These are phyloP conservation scores for Pectinophora gossypiella DNA, from an alignment of 1,140 invertebrate species.

Conservation along the genomic window DNA sequence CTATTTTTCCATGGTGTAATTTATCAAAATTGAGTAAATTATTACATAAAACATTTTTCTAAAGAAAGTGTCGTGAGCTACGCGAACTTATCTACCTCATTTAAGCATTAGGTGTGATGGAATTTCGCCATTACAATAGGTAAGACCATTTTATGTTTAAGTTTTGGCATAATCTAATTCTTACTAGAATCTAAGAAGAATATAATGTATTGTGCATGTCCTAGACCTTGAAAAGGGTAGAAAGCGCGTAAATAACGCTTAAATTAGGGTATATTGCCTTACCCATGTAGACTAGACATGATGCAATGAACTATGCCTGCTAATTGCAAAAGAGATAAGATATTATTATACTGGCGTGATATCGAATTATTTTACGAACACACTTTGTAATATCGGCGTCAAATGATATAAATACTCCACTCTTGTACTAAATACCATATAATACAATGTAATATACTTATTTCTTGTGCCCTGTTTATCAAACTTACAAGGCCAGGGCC, in stretches of 20 bases:
- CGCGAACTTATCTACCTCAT: constrained; percentile 14
- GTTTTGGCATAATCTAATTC: neutral
- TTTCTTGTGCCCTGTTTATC: no score
- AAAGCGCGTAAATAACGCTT: neutral
- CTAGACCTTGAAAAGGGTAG: constrained; percentile 10
- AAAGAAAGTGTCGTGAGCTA: constrained; percentile 18
- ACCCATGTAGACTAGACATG: no score
- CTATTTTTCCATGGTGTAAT: constrained; percentile 57
- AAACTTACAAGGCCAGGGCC: no score
- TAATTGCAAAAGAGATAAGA: no score
- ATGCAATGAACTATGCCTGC: no score
- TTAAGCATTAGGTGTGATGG: constrained; percentile 1
- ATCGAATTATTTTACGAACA: no score
- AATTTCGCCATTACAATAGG: constrained; percentile 9
- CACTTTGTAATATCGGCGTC: no score
- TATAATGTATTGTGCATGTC: constrained; percentile 7
- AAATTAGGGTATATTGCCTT: no score
- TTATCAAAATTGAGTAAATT: constrained; percentile 54
- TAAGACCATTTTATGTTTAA: constrained; percentile 15
- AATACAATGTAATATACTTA: no score
- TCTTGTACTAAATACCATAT: no score
- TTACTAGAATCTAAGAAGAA: neutral
- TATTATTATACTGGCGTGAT: no score
- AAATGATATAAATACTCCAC: no score
- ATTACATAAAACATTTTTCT: constrained; percentile 63